Conservation (phyloP, 30 jellyfish, hydroid and myxozoan species). For the Turritopsis dohrnii region DNA sequence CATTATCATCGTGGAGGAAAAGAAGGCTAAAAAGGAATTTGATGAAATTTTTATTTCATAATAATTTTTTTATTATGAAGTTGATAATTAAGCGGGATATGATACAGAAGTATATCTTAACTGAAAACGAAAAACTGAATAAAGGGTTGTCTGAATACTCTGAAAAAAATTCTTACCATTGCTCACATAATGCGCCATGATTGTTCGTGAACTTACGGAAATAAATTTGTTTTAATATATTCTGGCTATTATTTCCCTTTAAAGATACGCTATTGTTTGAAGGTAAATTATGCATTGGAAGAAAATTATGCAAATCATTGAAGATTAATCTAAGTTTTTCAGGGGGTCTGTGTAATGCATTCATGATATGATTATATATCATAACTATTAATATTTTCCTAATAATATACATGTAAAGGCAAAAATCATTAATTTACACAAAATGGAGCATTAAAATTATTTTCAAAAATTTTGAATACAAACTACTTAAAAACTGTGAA, state of each 20-base stretch:
- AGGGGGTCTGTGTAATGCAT: neutral
- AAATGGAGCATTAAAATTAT: no score
- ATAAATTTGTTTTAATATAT: neutral
- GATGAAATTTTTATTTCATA: no score
- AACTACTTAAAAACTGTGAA: no score
- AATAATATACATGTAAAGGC: neutral
- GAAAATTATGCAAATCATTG: neutral
- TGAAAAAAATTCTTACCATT: neutral
- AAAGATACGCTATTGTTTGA: neutral
- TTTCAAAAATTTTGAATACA: no score
- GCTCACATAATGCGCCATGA: neutral
- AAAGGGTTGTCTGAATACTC: neutral
- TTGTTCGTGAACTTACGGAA: neutral
- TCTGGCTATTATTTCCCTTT: neutral
- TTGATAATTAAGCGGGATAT: no score
- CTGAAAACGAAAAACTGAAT: neutral
- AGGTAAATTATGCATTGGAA: neutral
- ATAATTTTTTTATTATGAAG: no score
- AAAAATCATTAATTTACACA: no score
- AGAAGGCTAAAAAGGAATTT: no score
- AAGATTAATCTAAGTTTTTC: neutral
- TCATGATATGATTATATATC: neutral
- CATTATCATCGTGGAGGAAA: no score
- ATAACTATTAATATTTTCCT: no score
- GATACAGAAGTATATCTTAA: no score